Evolutionary conservation across 2,888 invertebrate species (phyloP).

Genomic region (Catocala nupta): DNA sequence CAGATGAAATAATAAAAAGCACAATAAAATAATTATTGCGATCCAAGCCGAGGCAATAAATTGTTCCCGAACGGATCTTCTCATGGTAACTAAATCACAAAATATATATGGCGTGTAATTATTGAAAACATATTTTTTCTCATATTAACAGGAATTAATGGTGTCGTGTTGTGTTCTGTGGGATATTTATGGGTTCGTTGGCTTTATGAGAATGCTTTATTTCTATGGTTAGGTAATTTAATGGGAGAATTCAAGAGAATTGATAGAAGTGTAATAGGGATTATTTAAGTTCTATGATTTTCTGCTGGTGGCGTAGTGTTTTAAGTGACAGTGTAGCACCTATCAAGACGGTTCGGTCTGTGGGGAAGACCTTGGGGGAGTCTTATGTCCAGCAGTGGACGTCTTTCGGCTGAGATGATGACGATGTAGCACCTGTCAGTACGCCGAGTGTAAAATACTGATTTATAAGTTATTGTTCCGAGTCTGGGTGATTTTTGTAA

Average conservation of each 20-base stretch:
- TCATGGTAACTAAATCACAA: conserved; percentile 33
- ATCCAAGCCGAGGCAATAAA: conserved; percentile 25
- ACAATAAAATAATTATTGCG: conserved; percentile 16
- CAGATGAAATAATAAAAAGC: conserved; percentile 8
- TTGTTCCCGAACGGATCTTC: conserved; percentile 24
- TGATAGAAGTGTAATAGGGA: too few relatives aligned
- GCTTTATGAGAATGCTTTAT: conserved; percentile 35
- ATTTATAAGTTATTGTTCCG: too few relatives aligned
- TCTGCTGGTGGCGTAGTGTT: too few relatives aligned
- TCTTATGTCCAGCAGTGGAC: too few relatives aligned
- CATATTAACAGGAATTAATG: conserved; percentile 44
- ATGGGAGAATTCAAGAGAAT: conserved; percentile 1
- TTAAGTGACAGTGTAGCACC: too few relatives aligned
- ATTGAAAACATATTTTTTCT: conserved; percentile 42
- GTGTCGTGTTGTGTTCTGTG: conserved; percentile 41
- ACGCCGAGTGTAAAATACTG: too few relatives aligned
- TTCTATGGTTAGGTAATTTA: conserved; percentile 24
- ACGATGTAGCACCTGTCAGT: too few relatives aligned
- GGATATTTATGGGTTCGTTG: conserved; percentile 44
- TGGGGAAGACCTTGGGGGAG: too few relatives aligned
- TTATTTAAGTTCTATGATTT: too few relatives aligned
- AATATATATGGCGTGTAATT: conserved; percentile 40
- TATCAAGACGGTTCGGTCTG: too few relatives aligned
- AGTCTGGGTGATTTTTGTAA: too few relatives aligned
- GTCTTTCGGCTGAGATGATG: too few relatives aligned